A percentile compares a stretch with the other conserved stretches of the same genome.
phyloP scores from a whole-genome alignment of 64 coral and sea anemone species.

The Stichodactyla mertensii region DNA sequence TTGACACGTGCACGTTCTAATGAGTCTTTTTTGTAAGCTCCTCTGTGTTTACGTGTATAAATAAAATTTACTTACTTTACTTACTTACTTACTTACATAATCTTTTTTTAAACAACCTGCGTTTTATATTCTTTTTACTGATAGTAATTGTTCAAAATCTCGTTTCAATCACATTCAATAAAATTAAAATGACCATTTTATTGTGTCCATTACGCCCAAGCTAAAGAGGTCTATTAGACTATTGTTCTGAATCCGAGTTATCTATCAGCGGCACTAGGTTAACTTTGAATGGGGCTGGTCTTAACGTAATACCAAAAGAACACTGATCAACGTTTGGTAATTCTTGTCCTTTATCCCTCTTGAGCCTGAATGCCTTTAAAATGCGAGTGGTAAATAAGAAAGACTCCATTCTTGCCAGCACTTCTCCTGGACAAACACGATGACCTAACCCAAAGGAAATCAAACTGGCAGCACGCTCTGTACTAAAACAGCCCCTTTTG shows the following conservation, averaged over 20 bases:
- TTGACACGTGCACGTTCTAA: too few relatives aligned
- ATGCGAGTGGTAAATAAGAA: constrained; percentile 16
- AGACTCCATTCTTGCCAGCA: neutral
- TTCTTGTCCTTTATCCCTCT: constrained; percentile 9
- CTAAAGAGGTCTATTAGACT: too few relatives aligned
- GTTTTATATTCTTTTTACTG: too few relatives aligned
- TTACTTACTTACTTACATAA: too few relatives aligned
- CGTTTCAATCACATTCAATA: too few relatives aligned
- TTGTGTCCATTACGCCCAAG: neutral
- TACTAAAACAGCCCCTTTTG: constrained; percentile 17
- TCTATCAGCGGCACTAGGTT: neutral
- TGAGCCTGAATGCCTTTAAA: constrained; percentile 47
- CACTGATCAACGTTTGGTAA: constrained; percentile 12
- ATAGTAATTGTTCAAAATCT: too few relatives aligned
- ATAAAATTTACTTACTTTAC: too few relatives aligned
- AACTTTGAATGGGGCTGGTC: constrained; percentile 9
- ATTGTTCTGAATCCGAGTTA: neutral
- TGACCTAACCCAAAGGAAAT: neutral
- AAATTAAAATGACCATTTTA: neutral
- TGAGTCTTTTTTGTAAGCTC: too few relatives aligned
- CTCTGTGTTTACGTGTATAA: too few relatives aligned
- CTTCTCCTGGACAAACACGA: neutral
- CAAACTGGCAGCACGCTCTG: neutral
- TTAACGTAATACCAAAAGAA: constrained; percentile 4
- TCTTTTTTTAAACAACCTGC: too few relatives aligned